Conservation (phyloP, 2,888 invertebrate genomes). For the Drosophila setosimentum region DNA sequence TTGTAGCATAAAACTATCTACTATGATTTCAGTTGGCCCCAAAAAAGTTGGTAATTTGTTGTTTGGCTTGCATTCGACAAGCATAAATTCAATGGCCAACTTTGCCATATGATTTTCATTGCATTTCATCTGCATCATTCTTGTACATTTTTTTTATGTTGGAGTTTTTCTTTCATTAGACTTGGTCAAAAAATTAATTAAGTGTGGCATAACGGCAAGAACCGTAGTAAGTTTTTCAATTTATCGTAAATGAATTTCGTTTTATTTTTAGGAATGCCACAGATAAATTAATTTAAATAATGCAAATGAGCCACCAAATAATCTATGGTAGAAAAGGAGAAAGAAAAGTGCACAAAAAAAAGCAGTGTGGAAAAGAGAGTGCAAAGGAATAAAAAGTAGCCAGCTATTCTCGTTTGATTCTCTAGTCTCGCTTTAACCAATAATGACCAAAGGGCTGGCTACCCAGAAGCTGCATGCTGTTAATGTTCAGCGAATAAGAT, state of each 20-base stretch:
- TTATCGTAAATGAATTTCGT: constrained; percentile 42
- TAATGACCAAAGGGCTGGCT: constrained; percentile 28
- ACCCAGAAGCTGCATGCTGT: constrained; percentile 38
- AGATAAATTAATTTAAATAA: constrained; percentile 74
- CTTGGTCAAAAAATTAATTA: constrained; percentile 66
- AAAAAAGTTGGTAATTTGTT: constrained; percentile 51
- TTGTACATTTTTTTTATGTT: constrained; percentile 4
- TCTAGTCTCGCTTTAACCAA: constrained; percentile 26
- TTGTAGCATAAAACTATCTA: constrained; percentile 33
- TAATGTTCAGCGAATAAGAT: constrained; percentile 13
- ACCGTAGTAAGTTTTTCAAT: constrained; percentile 41
- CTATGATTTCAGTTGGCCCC: constrained; percentile 34
- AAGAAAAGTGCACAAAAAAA: constrained; percentile 2
- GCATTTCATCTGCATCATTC: constrained; percentile 21
- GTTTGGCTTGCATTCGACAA: constrained; percentile 27
- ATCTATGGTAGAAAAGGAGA: constrained; percentile 32
- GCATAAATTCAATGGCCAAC: constrained; percentile 71
- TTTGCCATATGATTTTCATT: constrained; percentile 61
- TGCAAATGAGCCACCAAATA: constrained; percentile 74
- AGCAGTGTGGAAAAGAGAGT: constrained; percentile 19
- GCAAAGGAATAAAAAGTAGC: constrained; percentile 38
- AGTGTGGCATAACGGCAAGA: constrained; percentile 45
- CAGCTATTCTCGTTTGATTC: constrained; percentile 2
- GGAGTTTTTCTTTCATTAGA: constrained; percentile 33
- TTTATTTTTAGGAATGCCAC: constrained; percentile 57